These are phyloP conservation scores for Tetraneura akinire DNA, from an alignment of 1,140 invertebrate genomes.

Conservation along the genomic window DNA sequence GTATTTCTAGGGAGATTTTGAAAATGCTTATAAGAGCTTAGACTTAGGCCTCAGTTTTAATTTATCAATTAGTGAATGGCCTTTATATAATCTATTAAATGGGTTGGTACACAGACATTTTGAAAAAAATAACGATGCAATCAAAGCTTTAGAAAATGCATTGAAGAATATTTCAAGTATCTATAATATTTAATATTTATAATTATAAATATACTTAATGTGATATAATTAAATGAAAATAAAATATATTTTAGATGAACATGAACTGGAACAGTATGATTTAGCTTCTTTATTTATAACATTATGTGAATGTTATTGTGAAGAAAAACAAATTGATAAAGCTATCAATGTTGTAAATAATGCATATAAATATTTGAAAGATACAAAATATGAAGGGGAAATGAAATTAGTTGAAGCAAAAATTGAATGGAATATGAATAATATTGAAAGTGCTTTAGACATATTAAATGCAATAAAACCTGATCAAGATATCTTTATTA, in stretches of 20 bases:
- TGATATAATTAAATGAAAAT: background rate
- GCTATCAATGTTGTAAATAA: conserved; percentile 81
- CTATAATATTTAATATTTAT: background rate
- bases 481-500: conserved; percentile 80
- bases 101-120: conserved; percentile 80
- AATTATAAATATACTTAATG: too few species aligned
- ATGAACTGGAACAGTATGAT: conserved; percentile 58
- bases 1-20: conserved; percentile 70
- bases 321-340: conserved; percentile 73
- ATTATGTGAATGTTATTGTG: conserved; percentile 76
- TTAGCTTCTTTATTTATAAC: conserved; percentile 80
- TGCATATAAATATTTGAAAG: conserved; percentile 74
- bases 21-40: conserved; percentile 77
- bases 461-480: conserved; percentile 76
- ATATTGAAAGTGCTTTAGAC: conserved; percentile 78
- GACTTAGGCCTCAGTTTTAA: conserved; percentile 88
- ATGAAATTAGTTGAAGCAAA: conserved; percentile 84
- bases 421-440: conserved; percentile 75
- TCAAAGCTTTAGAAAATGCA: conserved; percentile 72
- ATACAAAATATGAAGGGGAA: conserved; percentile 80
- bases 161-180: conserved; percentile 60
- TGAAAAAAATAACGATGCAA: conserved; percentile 72
- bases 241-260: conserved; percentile 49
- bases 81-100: conserved; percentile 84
- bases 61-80: conserved; percentile 87